Conservation (phyloP, 2,888 invertebrate species). For the Hyppa rectilinea region DNA sequence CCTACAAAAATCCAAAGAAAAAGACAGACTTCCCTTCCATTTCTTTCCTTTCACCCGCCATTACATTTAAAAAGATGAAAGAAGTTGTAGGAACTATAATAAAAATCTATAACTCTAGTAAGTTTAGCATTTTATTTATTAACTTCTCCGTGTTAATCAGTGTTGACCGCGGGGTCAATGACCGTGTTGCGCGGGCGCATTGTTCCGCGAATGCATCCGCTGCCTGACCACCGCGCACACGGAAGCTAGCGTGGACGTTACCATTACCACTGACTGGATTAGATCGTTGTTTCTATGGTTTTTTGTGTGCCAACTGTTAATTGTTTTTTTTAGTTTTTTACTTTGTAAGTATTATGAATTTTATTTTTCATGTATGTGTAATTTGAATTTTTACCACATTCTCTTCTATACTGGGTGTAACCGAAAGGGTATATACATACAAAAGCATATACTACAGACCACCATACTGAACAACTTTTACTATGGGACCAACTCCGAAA, state of each 20-base stretch:
- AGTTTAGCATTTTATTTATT: constrained; percentile 20
- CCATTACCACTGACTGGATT: constrained; percentile 33
- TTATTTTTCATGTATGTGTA: neutral
- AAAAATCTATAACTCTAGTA: neutral
- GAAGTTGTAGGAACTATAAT: neutral
- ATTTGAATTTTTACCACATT: neutral
- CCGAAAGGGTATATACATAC: no score
- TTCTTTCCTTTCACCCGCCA: neutral
- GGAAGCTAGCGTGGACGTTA: constrained; percentile 61
- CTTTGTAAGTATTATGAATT: neutral
- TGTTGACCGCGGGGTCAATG: constrained; percentile 66
- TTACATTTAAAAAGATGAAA: neutral
- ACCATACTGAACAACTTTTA: no score
- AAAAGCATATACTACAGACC: no score
- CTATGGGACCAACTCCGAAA: no score
- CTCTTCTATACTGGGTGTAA: no score
- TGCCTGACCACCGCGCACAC: constrained; percentile 56
- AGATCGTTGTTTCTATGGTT: constrained; percentile 18
- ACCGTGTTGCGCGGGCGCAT: constrained; percentile 72
- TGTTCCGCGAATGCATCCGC: constrained; percentile 78
- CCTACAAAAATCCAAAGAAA: no score
- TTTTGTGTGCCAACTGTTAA: constrained; percentile 8
- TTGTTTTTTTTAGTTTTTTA: neutral
- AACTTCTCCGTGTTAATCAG: constrained; percentile 28
- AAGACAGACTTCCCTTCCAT: no score